Percentiles rank a stretch among this genome's conserved stretches.
These are phyloP conservation scores for Epinephelus cyanopodus DNA, from an alignment of 2,113 vertebrate species.

Conservation along the genomic window DNA sequence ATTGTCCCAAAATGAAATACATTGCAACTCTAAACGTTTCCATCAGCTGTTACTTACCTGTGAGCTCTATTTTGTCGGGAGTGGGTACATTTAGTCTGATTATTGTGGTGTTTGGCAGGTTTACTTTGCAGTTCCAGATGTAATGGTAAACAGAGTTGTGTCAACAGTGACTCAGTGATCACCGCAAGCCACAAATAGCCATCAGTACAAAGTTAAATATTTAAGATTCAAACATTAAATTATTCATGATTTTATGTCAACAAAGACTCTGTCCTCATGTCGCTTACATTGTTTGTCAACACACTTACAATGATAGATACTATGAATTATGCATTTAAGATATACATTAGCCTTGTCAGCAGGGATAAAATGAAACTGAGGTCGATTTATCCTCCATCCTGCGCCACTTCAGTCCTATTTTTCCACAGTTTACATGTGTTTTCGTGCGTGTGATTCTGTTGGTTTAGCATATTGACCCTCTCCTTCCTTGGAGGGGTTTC, in stretches of 20 bases:
- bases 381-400: not conserved
- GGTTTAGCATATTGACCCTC: conserved; percentile 32
- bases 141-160: not conserved
- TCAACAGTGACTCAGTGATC: not conserved
- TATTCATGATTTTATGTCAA: not conserved
- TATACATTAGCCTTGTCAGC: not conserved
- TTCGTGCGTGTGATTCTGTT: not conserved
- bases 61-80: not conserved
- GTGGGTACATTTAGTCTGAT: too few species aligned
- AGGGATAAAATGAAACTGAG: not conserved
- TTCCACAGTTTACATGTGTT: not conserved
- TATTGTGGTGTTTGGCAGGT: not conserved
- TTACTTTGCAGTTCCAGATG: not conserved
- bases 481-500: conserved; percentile 27
- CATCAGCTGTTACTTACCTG: too few species aligned
- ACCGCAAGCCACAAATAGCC: not conserved
- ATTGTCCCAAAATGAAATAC: not conserved
- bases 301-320: not conserved
- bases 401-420: not conserved
- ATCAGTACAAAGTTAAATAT: too few species aligned
- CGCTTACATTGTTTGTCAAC: not conserved
- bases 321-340: not conserved
- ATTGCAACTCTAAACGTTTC: not conserved
- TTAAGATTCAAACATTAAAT: not conserved
- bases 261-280: not conserved